Evolutionary conservation across 64 coral and sea anemone species (phyloP).

Genomic region (Exaiptasia diaphana): DNA sequence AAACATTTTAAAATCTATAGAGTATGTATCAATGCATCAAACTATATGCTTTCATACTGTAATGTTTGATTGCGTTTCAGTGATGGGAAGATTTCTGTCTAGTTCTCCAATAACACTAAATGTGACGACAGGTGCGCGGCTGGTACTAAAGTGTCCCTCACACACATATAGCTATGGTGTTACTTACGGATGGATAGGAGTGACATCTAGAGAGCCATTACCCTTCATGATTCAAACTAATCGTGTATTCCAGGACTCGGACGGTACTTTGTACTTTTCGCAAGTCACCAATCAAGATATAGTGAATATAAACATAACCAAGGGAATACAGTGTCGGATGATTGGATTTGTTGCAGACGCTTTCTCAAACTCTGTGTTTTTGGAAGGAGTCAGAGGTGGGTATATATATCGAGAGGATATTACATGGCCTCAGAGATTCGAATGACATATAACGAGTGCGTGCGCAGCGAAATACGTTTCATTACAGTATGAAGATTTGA

Average conservation of each 20-base stretch:
- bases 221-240: background rate
- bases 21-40: no score
- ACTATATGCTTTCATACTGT: no score
- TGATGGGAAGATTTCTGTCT: background rate
- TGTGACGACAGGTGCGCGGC: background rate
- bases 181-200: background rate
- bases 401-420: no score
- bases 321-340: background rate
- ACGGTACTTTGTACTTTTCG: background rate
- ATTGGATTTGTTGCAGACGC: background rate
- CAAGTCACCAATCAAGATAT: background rate
- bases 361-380: background rate
- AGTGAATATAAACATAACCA: background rate
- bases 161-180: constrained; percentile 3
- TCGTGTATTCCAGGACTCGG: background rate
- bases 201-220: background rate
- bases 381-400: background rate
- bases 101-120: background rate
- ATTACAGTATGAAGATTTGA: no score
- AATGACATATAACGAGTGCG: no score
- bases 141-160: background rate
- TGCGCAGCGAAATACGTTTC: no score
- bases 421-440: no score
- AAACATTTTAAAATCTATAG: no score
- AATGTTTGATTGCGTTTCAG: no score